Percentiles rank a stretch among this genome's conserved stretches.
Conservation (phyloP, 2,797 vertebrate species). For the Danionella dracula region DNA sequence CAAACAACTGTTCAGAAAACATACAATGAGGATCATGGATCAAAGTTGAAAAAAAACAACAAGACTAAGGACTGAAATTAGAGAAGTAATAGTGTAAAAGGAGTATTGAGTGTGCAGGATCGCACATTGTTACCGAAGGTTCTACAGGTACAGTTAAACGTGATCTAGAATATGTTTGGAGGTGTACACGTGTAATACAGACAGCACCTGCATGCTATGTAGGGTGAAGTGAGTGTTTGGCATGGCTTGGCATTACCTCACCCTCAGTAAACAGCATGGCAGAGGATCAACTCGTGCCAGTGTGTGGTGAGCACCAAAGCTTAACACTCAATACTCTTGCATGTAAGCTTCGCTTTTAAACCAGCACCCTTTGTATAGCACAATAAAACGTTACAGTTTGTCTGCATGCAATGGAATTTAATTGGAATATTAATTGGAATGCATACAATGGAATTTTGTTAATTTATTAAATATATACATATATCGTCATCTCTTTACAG, state of each 20-base stretch:
- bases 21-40: no score
- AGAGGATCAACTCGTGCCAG: constrained; percentile 24
- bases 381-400: no score
- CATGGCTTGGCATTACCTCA: constrained; percentile 54
- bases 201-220: constrained; percentile 39
- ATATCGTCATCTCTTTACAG: no score
- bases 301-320: background rate
- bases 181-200: constrained; percentile 11
- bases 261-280: constrained; percentile 48
- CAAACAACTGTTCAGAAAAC: no score
- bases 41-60: no score
- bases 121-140: background rate
- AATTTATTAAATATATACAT: background rate
- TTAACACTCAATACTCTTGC: background rate
- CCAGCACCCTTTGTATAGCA: background rate
- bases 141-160: background rate
- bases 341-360: background rate
- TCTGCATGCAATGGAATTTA: no score
- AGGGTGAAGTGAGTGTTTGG: constrained; percentile 42
- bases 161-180: background rate
- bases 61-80: no score
- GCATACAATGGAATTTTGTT: no score
- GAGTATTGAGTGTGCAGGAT: no score
- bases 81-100: no score
- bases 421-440: no score